Evolutionary conservation across 1,140 invertebrate genomes (phyloP).

Genomic region (Drosophila pandora): DNA sequence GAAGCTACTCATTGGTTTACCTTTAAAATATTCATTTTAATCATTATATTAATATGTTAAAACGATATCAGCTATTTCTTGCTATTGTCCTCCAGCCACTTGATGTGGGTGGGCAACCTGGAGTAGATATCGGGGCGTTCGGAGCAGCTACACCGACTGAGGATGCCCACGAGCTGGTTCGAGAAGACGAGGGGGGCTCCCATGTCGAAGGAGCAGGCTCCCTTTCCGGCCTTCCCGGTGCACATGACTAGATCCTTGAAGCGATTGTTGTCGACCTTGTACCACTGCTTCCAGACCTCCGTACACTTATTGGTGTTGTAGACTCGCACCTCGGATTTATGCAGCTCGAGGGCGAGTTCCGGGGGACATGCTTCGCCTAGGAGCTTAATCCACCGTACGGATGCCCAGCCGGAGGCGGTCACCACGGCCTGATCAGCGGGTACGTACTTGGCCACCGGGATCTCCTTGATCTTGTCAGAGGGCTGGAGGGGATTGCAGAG

Average conservation of each 20-base stretch:
- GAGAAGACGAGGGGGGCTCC: slow-evolving; percentile 1
- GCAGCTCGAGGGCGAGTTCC: neutral
- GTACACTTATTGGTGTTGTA: neutral
- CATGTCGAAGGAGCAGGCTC: neutral
- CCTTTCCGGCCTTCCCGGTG: neutral
- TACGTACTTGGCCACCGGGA: neutral
- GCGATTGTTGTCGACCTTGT: too few species aligned
- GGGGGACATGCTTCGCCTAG: neutral
- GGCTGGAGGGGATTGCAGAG: neutral
- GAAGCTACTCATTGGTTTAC: neutral
- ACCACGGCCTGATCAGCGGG: neutral
- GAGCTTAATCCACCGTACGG: neutral
- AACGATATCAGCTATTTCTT: neutral
- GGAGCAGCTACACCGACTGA: slow-evolving; percentile 4
- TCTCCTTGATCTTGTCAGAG: neutral
- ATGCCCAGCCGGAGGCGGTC: slow-evolving; percentile 1
- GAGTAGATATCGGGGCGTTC: neutral
- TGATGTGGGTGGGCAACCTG: neutral
- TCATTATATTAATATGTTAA: neutral
- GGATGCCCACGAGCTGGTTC: neutral
- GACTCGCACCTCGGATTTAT: neutral
- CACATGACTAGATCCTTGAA: slow-evolving; percentile 1
- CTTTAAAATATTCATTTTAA: neutral
- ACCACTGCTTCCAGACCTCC: neutral
- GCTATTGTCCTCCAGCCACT: neutral